Conservation (phyloP, 2,888 invertebrate species). For the Ichneumoninae sp. region DNA sequence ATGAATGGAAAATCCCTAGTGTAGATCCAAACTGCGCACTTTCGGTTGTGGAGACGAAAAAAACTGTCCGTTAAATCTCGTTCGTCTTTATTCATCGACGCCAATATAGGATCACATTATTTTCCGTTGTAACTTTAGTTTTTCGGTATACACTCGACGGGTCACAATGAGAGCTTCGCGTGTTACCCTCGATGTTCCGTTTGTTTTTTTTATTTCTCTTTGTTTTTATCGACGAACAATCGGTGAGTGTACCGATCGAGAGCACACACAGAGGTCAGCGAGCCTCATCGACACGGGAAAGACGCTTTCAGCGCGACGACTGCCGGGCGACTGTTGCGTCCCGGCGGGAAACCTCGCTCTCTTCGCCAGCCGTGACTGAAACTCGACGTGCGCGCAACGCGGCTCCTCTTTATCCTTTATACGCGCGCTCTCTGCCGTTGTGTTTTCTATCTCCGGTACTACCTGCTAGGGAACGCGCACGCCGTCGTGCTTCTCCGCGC, state of each 20-base stretch:
- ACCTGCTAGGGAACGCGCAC: slow-evolving; percentile 41
- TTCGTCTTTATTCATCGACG: not conserved
- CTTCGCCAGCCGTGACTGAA: slow-evolving; percentile 58
- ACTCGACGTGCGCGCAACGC: slow-evolving; percentile 55
- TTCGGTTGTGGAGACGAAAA: not conserved
- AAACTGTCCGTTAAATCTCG: slow-evolving; percentile 2
- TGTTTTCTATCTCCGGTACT: slow-evolving; percentile 7
- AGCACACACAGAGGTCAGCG: not conserved
- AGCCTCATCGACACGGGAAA: slow-evolving; percentile 33
- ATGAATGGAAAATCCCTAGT: not conserved
- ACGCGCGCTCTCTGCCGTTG: slow-evolving; percentile 4
- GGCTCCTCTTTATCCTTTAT: slow-evolving; percentile 9
- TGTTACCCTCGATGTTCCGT: not conserved
- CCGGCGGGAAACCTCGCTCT: slow-evolving; percentile 73
- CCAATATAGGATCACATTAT: slow-evolving; percentile 1
- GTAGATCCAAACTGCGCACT: slow-evolving; percentile 14
- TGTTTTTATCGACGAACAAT: slow-evolving; percentile 30
- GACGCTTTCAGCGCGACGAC: slow-evolving; percentile 71
- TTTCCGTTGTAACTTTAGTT: not conserved
- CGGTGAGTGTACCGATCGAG: not conserved
- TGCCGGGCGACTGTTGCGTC: slow-evolving; percentile 80
- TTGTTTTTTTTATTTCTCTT: not conserved
- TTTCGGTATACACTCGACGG: not conserved
- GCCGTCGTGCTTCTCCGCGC: slow-evolving; percentile 72
- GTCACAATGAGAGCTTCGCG: not conserved